Percentiles rank a stretch among this genome's conserved stretches.
phyloP scores from a whole-genome alignment of 2,113 vertebrate genomes.

The Perognathus longimembris region DNA sequence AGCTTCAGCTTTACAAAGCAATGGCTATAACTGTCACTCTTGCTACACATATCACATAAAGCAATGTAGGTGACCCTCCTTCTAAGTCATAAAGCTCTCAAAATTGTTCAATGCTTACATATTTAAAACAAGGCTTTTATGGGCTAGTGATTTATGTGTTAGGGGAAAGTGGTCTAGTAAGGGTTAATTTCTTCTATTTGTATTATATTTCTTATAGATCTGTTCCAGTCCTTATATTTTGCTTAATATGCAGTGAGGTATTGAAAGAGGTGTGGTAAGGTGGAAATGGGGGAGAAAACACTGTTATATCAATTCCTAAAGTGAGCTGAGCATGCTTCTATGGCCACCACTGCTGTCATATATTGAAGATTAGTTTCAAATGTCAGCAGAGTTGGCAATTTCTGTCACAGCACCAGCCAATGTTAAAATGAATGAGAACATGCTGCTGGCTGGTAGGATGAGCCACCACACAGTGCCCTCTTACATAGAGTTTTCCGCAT shows the following conservation, averaged over 20 bases:
- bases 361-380: slow-evolving; percentile 28
- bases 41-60: background rate
- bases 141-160: background rate
- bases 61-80: background rate
- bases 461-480: background rate
- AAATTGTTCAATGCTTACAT: background rate
- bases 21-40: background rate
- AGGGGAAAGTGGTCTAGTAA: no score
- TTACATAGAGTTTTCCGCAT: background rate
- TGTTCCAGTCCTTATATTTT: background rate
- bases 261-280: background rate
- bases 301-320: background rate
- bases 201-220: no score
- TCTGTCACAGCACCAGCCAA: background rate
- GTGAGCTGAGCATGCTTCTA: background rate
- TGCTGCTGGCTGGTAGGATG: background rate
- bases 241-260: background rate
- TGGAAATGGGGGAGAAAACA: background rate
- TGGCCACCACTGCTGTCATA: background rate
- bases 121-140: slow-evolving; percentile 1
- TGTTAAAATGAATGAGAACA: slow-evolving; percentile 31
- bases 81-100: background rate
- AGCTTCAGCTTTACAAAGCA: background rate
- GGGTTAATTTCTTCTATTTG: no score
- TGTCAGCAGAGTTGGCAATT: slow-evolving; percentile 36